Base-by-base conservation (phyloP, 2,888 invertebrate genomes). In the Perizoma affinitatum region DNA sequence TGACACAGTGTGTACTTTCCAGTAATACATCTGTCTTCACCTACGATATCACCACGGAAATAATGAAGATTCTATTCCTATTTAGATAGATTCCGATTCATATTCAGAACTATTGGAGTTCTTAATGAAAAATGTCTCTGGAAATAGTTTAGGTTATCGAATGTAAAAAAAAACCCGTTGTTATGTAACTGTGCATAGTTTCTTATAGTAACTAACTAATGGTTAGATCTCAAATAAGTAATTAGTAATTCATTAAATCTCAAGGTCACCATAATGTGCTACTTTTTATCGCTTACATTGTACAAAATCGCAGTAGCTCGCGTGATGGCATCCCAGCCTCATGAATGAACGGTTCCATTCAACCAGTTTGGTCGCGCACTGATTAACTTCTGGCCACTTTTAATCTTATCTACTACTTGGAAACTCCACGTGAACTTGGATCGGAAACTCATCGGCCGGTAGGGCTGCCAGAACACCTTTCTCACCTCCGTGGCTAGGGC, bases 291-390 rank as follows among this genome's bases (percentile, higher is more conserved):
- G 5, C 5, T 48, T 54, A 50, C 50, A 57, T 42, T 54, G 57
- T 54, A 33, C 11, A 10, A 36, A 41, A 34, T 63, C 62, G 66
- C 66, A 4, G 38, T 11, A 52, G 53, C 44, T 84, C 74, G 86
- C 88, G 90, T 88, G 91, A 88, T 83, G 90, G 88, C 86, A 90
- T 90, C 87, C 81, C 80, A 73, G 72, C 75, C 78, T 80, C 83
- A 84, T 91, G 91, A 91, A 91, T 88, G 89, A 85, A 85, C 82
- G 70, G 71, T 80, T 80, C 86, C 88, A 89, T 91, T 89, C 86
- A 91, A 86, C 87, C 87, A 85, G 88, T 87, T 88, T 86, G 84
- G 91, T 90, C 90, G 83, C 88, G 90, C 90, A 85, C 89, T 90
- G 92, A 88, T 91, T 86, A 85, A 83, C 81, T 83, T 80, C 80